Conservation (phyloP, 1,140 invertebrate genomes). For the Papilio polytes region DNA sequence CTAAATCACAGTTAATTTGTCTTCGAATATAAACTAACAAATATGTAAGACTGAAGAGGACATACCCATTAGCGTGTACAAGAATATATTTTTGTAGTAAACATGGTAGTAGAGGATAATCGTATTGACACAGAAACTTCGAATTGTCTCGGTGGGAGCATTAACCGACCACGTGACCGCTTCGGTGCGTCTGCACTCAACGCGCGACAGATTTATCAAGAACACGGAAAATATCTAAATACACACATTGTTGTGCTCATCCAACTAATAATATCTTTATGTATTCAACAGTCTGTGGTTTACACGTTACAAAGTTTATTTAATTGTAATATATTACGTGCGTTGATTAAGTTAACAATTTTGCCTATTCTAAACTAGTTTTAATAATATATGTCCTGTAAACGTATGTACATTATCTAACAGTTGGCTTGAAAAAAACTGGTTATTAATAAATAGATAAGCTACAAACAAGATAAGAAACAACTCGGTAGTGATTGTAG, state of each 20-base stretch:
- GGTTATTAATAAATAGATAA: constrained; percentile 2
- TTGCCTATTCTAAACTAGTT: not conserved
- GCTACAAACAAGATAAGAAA: not conserved
- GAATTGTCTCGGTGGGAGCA: constrained; percentile 4
- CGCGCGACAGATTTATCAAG: not conserved
- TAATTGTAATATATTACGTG: not conserved
- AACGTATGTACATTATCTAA: not conserved
- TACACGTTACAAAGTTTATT: not conserved
- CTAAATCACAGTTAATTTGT: no score
- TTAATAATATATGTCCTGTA: not conserved
- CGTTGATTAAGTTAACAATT: not conserved
- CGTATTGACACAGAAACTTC: constrained; percentile 23
- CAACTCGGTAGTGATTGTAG: not conserved
- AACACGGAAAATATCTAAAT: constrained; percentile 14
- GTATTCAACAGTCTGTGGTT: not conserved
- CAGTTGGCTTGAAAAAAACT: not conserved
- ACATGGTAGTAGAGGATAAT: not conserved
- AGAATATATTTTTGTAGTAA: constrained; percentile 19
- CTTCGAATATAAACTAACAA: not conserved
- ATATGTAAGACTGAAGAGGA: not conserved
- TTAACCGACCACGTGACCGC: constrained; percentile 4
- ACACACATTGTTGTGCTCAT: not conserved
- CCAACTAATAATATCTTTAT: constrained; percentile 1
- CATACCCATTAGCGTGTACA: not conserved
- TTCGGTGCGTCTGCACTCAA: constrained; percentile 15